Conservation (phyloP, 2,888 invertebrate species). For the Polyommatus iphigenia region DNA sequence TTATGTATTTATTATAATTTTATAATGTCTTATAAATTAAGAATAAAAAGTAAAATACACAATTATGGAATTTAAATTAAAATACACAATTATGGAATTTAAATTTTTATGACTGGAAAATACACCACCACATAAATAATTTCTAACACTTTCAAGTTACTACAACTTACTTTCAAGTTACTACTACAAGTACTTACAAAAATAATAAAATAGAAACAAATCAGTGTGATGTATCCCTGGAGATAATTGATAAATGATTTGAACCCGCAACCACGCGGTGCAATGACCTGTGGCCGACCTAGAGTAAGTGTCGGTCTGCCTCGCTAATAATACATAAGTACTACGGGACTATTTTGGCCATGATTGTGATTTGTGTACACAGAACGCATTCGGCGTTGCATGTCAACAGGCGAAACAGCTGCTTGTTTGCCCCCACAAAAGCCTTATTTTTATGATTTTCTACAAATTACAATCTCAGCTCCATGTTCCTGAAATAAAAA, state of each 20-base stretch:
- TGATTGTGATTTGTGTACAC: too few relatives aligned
- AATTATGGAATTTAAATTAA: not conserved
- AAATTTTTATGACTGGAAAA: not conserved
- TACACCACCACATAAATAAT: not conserved
- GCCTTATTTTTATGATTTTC: too few relatives aligned
- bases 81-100: not conserved
- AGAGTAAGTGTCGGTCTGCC: not conserved
- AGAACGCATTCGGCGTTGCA: too few relatives aligned
- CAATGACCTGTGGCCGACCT: slow-evolving; percentile 1
- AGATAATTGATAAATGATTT: too few relatives aligned
- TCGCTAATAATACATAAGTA: not conserved
- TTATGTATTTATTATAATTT: not conserved
- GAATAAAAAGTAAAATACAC: not conserved
- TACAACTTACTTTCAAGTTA: not conserved
- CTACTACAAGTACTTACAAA: too few relatives aligned
- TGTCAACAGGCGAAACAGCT: too few relatives aligned
- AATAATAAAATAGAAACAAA: not conserved
- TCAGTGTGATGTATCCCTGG: not conserved
- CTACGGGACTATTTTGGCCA: not conserved
- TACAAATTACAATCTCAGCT: too few relatives aligned
- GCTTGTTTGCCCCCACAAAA: too few relatives aligned
- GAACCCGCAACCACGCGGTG: not conserved
- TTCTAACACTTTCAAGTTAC: not conserved
- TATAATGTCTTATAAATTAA: not conserved
- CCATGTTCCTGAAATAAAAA: too few relatives aligned